These are phyloP conservation scores for Clarias macrocephalus DNA, from an alignment of 2,113 vertebrate genomes.

Conservation along the genomic window DNA sequence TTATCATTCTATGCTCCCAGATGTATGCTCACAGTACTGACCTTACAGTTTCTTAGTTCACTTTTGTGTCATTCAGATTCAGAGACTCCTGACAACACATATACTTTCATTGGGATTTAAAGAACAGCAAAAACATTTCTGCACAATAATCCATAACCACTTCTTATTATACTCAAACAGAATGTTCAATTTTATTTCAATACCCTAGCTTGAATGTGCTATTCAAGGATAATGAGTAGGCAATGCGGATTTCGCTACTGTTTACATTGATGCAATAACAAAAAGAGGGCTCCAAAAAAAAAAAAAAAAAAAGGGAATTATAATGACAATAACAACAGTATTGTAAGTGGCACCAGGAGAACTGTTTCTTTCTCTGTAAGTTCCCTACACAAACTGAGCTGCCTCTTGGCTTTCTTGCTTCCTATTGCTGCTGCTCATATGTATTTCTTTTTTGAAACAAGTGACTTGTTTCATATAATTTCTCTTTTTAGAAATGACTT, in stretches of 20 bases:
- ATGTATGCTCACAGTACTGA: not conserved
- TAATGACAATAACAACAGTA: not conserved
- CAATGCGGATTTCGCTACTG: not conserved
- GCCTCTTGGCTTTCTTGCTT: not conserved
- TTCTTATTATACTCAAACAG: not conserved
- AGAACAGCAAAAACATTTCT: not conserved
- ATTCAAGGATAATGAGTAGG: not conserved
- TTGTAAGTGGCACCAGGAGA: conserved; percentile 11
- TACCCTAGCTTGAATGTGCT: not conserved
- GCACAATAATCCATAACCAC: not conserved
- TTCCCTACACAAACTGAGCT: conserved; percentile 22
- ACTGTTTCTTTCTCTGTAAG: not conserved
- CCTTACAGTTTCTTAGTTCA: not conserved
- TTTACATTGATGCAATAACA: not conserved
- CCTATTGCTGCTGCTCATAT: not conserved
- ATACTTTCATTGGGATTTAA: not conserved
- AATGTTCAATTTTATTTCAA: not conserved
- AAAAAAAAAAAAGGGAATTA: not conserved
- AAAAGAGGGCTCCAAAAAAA: not conserved
- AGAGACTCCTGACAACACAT: not conserved
- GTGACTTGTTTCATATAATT: conserved; percentile 48
- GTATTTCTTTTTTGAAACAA: conserved; percentile 30
- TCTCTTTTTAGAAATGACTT: conserved; percentile 59
- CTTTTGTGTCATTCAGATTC: not conserved
- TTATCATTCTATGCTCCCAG: not conserved